phyloP scores from a whole-genome alignment of 2,888 invertebrate genomes.

The Campoletis raptor region DNA sequence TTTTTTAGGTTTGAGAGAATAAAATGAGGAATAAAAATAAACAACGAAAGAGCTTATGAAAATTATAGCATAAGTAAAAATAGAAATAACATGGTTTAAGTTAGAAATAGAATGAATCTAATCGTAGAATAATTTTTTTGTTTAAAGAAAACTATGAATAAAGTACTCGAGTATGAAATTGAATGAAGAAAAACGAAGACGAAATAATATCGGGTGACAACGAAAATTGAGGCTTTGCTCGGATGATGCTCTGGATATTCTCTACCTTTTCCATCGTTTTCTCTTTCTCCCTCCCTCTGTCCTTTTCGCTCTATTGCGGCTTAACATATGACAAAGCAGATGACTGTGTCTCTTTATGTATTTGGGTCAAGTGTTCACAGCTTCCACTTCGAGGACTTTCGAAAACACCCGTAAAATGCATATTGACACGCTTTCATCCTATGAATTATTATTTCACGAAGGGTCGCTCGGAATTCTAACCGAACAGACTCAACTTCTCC shows the following conservation, averaged over 20 bases:
- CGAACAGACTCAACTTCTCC: not conserved
- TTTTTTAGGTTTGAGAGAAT: not conserved
- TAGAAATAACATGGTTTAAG: not conserved
- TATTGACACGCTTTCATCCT: constrained; percentile 65
- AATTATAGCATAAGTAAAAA: not conserved
- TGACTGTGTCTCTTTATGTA: constrained; percentile 35
- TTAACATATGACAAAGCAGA: constrained; percentile 20
- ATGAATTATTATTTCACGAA: constrained; percentile 13
- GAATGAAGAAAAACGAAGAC: constrained; percentile 46
- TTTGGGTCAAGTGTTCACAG: constrained; percentile 68
- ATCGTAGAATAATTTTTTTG: not conserved
- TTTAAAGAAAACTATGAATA: not conserved
- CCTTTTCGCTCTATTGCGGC: not conserved
- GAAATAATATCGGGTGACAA: constrained; percentile 9
- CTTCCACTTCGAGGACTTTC: constrained; percentile 71
- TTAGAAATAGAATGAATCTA: not conserved
- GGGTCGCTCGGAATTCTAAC: not conserved
- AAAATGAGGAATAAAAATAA: not conserved
- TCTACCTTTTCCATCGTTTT: not conserved
- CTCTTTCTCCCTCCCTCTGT: not conserved
- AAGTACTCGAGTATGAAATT: not conserved
- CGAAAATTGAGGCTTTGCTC: constrained; percentile 51
- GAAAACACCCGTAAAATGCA: constrained; percentile 75
- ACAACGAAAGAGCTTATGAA: not conserved
- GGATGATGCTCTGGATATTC: not conserved